phyloP scores from a whole-genome alignment of 2,888 invertebrate genomes.

The Clivina fossor region DNA sequence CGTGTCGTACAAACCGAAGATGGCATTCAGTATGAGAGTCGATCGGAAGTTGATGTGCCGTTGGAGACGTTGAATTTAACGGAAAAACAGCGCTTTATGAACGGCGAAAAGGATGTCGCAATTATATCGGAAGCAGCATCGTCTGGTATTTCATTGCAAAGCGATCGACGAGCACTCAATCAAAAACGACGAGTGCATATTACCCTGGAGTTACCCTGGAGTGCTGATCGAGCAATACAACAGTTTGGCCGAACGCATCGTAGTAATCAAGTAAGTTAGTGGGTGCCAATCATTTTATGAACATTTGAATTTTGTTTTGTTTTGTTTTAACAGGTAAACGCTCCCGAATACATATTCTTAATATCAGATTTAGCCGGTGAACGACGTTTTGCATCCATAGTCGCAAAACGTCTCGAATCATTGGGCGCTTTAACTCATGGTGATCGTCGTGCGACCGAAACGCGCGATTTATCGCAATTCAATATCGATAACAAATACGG shows the following conservation, averaged over 20 bases:
- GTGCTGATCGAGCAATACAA: slow-evolving; percentile 97
- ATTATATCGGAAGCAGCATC: slow-evolving; percentile 99
- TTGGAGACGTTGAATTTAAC: slow-evolving; percentile 96
- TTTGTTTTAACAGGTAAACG: slow-evolving; percentile 91
- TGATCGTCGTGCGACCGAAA: slow-evolving; percentile 96
- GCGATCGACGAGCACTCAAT: slow-evolving; percentile 91
- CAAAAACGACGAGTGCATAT: slow-evolving; percentile 95
- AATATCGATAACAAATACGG: slow-evolving; percentile 99
- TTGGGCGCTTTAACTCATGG: slow-evolving; percentile 98
- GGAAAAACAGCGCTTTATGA: slow-evolving; percentile 92
- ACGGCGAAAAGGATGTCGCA: slow-evolving; percentile 96
- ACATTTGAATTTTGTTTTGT: too few species aligned
- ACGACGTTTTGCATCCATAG: slow-evolving; percentile 93
- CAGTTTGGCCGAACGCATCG: slow-evolving; percentile 80
- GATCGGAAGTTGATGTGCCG: slow-evolving; percentile 93
- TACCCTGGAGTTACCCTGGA: slow-evolving; percentile 98
- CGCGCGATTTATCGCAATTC: slow-evolving; percentile 94
- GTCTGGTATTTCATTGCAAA: slow-evolving; percentile 95
- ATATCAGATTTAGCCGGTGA: slow-evolving; percentile 99
- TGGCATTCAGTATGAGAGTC: slow-evolving; percentile 92
- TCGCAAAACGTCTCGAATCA: slow-evolving; percentile 89
- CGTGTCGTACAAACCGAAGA: slow-evolving; percentile 90
- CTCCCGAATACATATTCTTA: slow-evolving; percentile 98
- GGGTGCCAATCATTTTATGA: too few species aligned
- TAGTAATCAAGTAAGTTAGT: slow-evolving; percentile 77